Evolutionary conservation across 2,113 vertebrate genomes (phyloP).

Genomic region (Athene noctua): DNA sequence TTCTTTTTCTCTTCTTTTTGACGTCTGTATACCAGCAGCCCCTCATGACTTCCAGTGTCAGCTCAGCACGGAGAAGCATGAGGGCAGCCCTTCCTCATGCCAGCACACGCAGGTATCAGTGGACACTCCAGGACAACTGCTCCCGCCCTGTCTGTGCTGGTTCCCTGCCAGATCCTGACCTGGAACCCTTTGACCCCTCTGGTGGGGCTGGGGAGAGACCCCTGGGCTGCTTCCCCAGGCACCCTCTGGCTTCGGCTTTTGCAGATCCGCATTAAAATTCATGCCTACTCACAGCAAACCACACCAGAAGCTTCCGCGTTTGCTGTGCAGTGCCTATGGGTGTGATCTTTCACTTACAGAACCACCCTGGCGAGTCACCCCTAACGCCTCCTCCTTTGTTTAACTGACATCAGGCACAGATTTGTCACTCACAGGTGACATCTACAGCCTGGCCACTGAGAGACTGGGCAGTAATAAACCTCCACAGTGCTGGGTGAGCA

Average conservation of each 20-base stretch:
- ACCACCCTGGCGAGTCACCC: not conserved
- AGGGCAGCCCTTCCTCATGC: not conserved
- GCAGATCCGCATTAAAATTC: not conserved
- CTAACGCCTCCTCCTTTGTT: accelerated
- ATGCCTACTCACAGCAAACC: not conserved
- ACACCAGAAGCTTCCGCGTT: not conserved
- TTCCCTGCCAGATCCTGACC: not conserved
- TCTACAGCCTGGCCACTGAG: not conserved
- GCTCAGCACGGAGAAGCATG: not conserved
- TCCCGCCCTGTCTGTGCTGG: accelerated
- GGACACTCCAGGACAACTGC: accelerated
- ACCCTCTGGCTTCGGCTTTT: not conserved
- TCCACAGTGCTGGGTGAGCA: not conserved
- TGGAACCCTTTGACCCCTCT: accelerated
- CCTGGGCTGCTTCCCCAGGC: not conserved
- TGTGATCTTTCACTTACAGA: not conserved
- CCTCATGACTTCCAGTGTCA: not conserved
- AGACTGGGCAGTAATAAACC: not conserved
- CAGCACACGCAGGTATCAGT: accelerated
- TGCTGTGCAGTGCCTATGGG: not conserved
- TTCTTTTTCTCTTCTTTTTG: not conserved
- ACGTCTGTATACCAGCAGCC: not conserved
- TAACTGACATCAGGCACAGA: not conserved
- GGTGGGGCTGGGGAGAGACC: accelerated
- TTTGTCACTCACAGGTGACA: not conserved